Evolutionary conservation across 2,888 invertebrate species (phyloP).

Genomic region (Acheta domesticus): DNA sequence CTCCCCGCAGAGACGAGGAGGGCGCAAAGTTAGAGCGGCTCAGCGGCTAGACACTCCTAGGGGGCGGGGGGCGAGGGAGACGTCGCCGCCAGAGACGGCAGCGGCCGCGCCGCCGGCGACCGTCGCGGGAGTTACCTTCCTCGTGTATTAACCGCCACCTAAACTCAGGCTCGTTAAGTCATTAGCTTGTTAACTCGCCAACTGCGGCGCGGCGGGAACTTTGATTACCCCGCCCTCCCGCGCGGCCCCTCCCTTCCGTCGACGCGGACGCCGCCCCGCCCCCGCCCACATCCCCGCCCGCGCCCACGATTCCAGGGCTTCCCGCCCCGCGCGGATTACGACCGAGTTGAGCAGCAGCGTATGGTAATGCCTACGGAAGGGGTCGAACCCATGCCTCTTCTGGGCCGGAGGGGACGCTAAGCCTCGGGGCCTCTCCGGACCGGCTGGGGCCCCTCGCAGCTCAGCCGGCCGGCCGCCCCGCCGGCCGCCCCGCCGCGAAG

Average conservation of each 20-base stretch:
- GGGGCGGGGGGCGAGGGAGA: too few species aligned
- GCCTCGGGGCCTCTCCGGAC: background rate
- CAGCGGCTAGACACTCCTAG: too few species aligned
- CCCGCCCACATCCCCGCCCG: background rate
- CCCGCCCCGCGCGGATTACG: background rate
- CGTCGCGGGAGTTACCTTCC: background rate
- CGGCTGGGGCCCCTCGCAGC: background rate
- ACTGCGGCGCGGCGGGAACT: slow-evolving; percentile 6
- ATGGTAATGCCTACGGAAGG: slow-evolving; percentile 18
- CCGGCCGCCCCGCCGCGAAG: too few species aligned
- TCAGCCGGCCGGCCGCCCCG: background rate
- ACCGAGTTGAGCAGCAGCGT: slow-evolving; percentile 3
- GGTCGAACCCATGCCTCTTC: background rate
- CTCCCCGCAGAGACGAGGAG: too few species aligned
- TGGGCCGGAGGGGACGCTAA: background rate
- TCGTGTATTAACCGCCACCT: slow-evolving; percentile 9
- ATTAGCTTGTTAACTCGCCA: slow-evolving; percentile 9
- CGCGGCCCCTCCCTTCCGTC: background rate
- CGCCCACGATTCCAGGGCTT: background rate
- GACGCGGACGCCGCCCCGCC: background rate
- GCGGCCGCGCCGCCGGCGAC: background rate
- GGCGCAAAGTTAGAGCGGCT: too few species aligned
- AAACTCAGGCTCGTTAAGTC: background rate
- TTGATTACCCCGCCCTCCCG: background rate
- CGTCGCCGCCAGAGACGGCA: too few species aligned